Base-by-base conservation (phyloP, 2,888 invertebrate species). In the Busseola fusca region DNA sequence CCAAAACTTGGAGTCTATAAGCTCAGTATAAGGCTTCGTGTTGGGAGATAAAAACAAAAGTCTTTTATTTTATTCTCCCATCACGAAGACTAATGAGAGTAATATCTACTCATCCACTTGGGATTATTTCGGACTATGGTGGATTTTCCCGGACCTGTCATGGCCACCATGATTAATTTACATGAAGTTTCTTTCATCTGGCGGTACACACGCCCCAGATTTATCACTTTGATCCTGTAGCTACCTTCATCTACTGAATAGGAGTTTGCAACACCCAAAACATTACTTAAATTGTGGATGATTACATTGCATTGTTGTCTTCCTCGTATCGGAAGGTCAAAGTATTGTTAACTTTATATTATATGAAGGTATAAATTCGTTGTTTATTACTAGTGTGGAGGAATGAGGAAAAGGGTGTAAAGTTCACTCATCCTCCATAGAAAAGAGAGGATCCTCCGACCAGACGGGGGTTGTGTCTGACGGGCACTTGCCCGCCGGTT, bases 151-250 rank as follows among this genome's bases (percentile, higher is more conserved):
- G 27, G 21, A 40, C 2, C 48, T 56, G n/a, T 45, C 45, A 37
- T 14, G 9, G 1, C 7, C 21, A 30, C 40, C 25, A 56, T 67
- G 1, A 72, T 67, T 40, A 30, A 48, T 3, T 48, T 45, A 58
- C 45, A 58, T 14, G 27, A 62, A 54, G 21, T 50, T 50, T 56
- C 27, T 56, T 56, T 48, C 37, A 50, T 59, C 27, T 72, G 27
- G 30, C 52, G 37, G 4, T 40, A 30, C 48, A 40, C 37, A 48
- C 10, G 27, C 14, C 27, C 18, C 16, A 54, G 30, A 58, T 25
- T 45, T 34, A 40, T 21, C 21, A 48, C 67, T 74, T 79, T 64
- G 74, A 74, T 80, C 66, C 52, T 18, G 63, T 74, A 21, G 50
- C 30, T 14, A 16, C 50, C 27, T 16, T 16, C 16, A 34, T 50